Conservation (phyloP, 2,797 vertebrate species). For the Cossypha dichroa region DNA sequence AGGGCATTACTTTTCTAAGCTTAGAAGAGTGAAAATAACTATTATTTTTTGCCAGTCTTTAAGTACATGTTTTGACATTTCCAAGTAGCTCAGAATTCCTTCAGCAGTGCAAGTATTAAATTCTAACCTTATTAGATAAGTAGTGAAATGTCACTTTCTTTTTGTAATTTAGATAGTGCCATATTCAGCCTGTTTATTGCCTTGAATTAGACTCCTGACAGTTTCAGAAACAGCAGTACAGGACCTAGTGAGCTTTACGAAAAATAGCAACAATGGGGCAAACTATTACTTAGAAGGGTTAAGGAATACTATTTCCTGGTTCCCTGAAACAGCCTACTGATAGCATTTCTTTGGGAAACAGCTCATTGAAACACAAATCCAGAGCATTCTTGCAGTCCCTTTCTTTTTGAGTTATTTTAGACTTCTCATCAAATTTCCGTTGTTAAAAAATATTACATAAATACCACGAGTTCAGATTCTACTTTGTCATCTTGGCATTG, state of each 20-base stretch:
- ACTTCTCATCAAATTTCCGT: neutral
- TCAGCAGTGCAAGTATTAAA: neutral
- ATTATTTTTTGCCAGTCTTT: neutral
- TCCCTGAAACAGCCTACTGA: neutral
- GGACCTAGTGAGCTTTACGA: neutral
- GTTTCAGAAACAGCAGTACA: neutral
- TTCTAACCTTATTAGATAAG: neutral
- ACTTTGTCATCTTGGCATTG: neutral
- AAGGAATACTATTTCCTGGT: neutral
- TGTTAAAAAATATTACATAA: neutral
- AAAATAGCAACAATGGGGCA: neutral
- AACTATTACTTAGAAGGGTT: neutral
- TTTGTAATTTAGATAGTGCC: neutral
- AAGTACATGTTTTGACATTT: constrained; percentile 11
- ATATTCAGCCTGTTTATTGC: neutral
- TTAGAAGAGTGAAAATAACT: constrained; percentile 13
- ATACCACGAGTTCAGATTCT: neutral
- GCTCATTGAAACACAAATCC: constrained; percentile 1
- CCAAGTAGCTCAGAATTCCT: neutral
- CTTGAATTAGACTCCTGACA: neutral
- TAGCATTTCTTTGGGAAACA: neutral
- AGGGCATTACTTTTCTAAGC: constrained; percentile 37
- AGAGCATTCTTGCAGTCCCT: neutral
- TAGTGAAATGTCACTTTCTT: neutral
- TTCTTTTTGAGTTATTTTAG: neutral